Evolutionary conservation across 1,140 invertebrate genomes (phyloP), one percentile per base, ranked within the genome.

Genomic region (Cylas formicarius): DNA sequence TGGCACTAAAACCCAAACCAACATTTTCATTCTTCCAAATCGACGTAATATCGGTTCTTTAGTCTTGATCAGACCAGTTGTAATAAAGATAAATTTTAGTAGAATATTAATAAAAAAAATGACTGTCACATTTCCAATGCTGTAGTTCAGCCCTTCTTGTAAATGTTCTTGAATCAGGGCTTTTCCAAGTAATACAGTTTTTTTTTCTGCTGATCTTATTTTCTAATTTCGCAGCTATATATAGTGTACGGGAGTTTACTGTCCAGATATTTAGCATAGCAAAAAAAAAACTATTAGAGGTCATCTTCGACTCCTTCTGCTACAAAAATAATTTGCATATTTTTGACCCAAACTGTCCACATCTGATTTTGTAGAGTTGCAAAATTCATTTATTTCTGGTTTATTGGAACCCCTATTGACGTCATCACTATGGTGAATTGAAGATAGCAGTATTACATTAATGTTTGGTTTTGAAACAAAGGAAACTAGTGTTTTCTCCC

Each of bases 381-480:
- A n/a, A n/a, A n/a, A 44, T 35, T 35, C 21, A 31, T 20, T 34
- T 4, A 44, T 44, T 44, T 44, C 19, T 13, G 31, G 2, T 35
- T 35, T 34, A 23, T 35, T 18, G 5, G 19, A 18, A 14, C 23
- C 22, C 8, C 36, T 6, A 44, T 35, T 34, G 5, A 19, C 18
- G 5, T 10, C 16, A 9, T 35, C n/a, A 35, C 21, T 26, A 17
- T 44, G 20, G 21, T 44, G 16, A 22, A 44, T 35, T 10, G 4
- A 24, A 14, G 40, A 43, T 11, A 43, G n/a, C 18, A 43, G 28
- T 32, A 38, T 28, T 24, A 38, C 18, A 22, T 21, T 22, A n/a
- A 33, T 18, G 4, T 35, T 18, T 44, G n/a, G n/a, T n/a, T 24
- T 44, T n/a, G 43, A 18, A 5, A 44, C 42, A 24, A 36, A 44